Conservation (phyloP, 1,140 invertebrate genomes). For the Lordiphosa collinella region DNA sequence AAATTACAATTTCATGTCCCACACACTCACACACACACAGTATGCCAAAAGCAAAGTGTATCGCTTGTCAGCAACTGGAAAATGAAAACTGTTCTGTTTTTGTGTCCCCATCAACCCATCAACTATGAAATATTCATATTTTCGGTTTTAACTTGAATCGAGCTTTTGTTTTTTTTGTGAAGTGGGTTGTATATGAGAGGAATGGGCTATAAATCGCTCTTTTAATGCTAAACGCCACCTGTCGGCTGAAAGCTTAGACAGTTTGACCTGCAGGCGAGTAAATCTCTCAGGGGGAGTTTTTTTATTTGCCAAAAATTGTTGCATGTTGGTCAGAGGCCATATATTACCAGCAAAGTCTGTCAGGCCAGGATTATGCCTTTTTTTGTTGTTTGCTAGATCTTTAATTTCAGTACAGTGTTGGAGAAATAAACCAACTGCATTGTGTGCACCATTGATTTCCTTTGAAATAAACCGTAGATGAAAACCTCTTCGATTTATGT, state of each 20-base stretch:
- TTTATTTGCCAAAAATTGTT: constrained; percentile 4
- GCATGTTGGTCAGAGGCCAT: constrained; percentile 2
- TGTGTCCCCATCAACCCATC: constrained; percentile 21
- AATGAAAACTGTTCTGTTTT: constrained; percentile 12
- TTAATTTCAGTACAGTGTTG: too few species aligned
- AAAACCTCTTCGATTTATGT: too few species aligned
- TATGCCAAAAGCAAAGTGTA: constrained; percentile 22
- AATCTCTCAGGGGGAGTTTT: too few species aligned
- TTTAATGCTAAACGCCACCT: constrained; percentile 14
- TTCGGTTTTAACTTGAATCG: constrained; percentile 28
- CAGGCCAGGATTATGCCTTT: too few species aligned
- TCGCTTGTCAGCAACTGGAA: constrained; percentile 47
- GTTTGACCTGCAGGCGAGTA: too few species aligned
- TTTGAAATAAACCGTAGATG: too few species aligned
- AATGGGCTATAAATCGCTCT: constrained; percentile 30
- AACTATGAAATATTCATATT: constrained; percentile 71
- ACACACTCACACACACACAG: constrained; percentile 17
- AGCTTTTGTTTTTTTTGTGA: constrained; percentile 11
- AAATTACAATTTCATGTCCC: constrained; percentile 69
- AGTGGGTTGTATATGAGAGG: not conserved
- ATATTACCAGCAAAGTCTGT: too few species aligned
- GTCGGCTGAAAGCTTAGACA: constrained; percentile 1
- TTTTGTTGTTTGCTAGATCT: too few species aligned
- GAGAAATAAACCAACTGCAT: too few species aligned
- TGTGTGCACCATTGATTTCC: too few species aligned